These are phyloP conservation scores for Gymnobelideus leadbeateri DNA, from an alignment of 2,113 vertebrate genomes.

Conservation along the genomic window DNA sequence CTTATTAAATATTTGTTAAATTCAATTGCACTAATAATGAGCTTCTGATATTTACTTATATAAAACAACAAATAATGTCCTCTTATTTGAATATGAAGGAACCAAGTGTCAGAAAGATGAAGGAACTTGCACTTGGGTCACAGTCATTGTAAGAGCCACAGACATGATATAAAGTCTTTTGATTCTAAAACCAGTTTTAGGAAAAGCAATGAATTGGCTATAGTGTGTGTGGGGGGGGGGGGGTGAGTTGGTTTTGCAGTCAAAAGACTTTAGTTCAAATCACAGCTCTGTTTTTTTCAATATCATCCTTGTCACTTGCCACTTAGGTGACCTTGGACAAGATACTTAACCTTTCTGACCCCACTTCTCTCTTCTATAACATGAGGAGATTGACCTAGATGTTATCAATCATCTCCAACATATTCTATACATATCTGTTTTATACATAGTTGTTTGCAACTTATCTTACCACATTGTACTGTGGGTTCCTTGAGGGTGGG, in stretches of 20 bases:
- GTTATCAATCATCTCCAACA: background rate
- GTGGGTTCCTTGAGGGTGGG: background rate
- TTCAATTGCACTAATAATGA: background rate
- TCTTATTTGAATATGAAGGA: background rate
- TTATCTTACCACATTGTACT: background rate
- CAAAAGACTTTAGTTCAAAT: background rate
- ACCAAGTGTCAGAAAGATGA: background rate
- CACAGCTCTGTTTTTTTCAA: background rate
- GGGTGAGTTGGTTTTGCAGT: background rate
- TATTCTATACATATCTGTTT: background rate
- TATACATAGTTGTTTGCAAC: background rate
- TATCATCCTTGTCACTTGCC: background rate
- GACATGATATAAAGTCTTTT: background rate
- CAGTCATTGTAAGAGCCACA: background rate
- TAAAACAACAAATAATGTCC: background rate
- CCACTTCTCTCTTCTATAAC: background rate
- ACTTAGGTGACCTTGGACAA: background rate
- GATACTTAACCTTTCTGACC: background rate
- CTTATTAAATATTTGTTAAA: background rate
- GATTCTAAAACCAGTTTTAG: background rate
- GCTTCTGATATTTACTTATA: background rate
- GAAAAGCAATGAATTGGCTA: no score
- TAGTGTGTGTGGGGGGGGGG: rapidly evolving
- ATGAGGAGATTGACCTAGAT: background rate
- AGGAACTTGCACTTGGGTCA: background rate